phyloP scores from a whole-genome alignment of 2,113 vertebrate genomes.

The Protobothrops mucrosquamatus region DNA sequence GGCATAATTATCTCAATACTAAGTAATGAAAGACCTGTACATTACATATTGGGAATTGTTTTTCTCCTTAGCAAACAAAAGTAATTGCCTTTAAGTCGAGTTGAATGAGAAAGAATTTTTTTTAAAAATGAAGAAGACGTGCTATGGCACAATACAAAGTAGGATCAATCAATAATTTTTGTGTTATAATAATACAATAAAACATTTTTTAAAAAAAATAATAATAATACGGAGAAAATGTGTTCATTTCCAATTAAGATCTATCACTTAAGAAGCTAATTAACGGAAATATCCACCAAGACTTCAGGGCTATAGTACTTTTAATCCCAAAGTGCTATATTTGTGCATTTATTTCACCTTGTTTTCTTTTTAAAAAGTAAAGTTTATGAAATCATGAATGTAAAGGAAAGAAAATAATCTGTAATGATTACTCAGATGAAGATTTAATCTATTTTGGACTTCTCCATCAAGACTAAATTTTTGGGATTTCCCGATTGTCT shows the following conservation, averaged over 20 bases:
- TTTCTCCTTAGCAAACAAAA: neutral
- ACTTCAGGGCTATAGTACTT: conserved; percentile 27
- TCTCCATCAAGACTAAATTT: neutral
- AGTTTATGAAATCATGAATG: neutral
- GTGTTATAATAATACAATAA: neutral
- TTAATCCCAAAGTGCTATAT: conserved; percentile 28
- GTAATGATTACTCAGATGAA: accelerated
- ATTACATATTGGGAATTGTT: neutral
- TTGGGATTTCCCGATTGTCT: neutral
- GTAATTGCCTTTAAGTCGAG: neutral
- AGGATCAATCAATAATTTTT: neutral
- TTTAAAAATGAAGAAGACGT: neutral
- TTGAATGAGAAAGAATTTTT: neutral
- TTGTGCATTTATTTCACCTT: neutral
- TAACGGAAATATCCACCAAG: conserved; percentile 25
- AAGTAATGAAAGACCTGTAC: neutral
- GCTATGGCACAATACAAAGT: neutral
- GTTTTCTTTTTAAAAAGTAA: neutral
- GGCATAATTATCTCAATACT: no score
- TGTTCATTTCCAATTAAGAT: conserved; percentile 53
- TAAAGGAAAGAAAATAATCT: neutral
- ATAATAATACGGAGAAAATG: conserved; percentile 50
- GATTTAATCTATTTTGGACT: neutral
- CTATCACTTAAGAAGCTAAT: conserved; percentile 33
- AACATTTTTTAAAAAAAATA: neutral